These are phyloP conservation scores for Paedocypris sp. DNA, from an alignment of 2,113 vertebrate species.

Conservation along the genomic window DNA sequence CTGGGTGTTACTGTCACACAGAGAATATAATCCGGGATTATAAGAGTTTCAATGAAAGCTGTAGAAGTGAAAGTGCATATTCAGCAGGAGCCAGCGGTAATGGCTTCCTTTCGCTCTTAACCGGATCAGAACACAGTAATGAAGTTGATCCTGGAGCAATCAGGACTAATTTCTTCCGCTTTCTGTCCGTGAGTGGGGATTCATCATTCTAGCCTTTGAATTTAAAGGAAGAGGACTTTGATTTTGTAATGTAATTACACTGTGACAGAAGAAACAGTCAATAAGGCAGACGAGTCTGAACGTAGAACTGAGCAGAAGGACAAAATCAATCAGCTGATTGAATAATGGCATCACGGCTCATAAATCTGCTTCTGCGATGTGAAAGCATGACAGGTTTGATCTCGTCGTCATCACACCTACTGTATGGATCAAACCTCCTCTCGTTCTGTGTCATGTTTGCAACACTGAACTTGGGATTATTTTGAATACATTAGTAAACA, in stretches of 20 bases:
- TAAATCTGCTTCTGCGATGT: constrained; percentile 63
- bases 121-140: constrained; percentile 31
- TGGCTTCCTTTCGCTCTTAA: constrained; percentile 33
- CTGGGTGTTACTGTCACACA: too few species aligned
- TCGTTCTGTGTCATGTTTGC: too few species aligned
- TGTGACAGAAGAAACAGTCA: constrained; percentile 68
- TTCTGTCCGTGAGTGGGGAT: constrained; percentile 41
- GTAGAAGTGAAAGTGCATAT: constrained; percentile 16
- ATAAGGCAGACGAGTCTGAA: constrained; percentile 89
- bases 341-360: constrained; percentile 74
- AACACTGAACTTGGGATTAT: too few species aligned
- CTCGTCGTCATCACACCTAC: constrained; percentile 45
- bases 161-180: constrained; percentile 31
- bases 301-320: constrained; percentile 85
- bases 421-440: too few species aligned
- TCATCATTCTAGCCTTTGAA: constrained; percentile 61
- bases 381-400: constrained; percentile 37
- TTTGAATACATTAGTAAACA: too few species aligned
- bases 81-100: constrained; percentile 17
- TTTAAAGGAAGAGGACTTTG: constrained; percentile 81
- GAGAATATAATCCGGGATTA: too few species aligned
- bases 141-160: constrained; percentile 29
- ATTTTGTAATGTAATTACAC: constrained; percentile 89
- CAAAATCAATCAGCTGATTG: constrained; percentile 98
- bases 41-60: constrained; percentile 1